Conservation (phyloP, 2,113 vertebrate genomes). For the Micronycteris hirsuta region DNA sequence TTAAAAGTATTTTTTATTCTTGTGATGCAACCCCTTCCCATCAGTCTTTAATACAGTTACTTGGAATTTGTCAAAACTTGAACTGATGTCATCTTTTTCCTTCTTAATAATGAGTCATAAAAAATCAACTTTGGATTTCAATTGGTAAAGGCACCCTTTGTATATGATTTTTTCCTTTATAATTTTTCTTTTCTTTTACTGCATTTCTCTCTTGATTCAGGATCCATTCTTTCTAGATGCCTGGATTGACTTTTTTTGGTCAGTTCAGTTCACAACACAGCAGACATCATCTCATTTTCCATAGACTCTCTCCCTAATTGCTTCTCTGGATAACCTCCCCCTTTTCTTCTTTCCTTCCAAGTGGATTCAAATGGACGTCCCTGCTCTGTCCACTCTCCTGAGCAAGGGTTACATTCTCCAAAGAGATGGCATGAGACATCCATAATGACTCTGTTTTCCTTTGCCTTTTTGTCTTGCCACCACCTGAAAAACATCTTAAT, state of each 20-base stretch:
- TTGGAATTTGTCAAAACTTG: background rate
- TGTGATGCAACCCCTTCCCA: conserved; percentile 28
- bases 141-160: background rate
- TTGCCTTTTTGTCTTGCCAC: background rate
- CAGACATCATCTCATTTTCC: background rate
- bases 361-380: background rate
- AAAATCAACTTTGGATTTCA: background rate
- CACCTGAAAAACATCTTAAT: background rate
- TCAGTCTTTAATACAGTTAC: background rate
- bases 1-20: conserved; percentile 4
- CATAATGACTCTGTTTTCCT: background rate
- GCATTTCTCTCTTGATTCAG: background rate
- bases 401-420: background rate
- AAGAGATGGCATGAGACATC: background rate
- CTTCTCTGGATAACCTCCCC: background rate
- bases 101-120: conserved; percentile 19
- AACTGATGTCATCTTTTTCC: background rate
- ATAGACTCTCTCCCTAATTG: background rate
- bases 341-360: background rate
- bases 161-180: background rate
- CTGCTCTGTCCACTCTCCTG: background rate
- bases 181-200: background rate
- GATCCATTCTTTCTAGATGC: background rate
- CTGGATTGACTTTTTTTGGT: background rate
- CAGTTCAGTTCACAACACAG: background rate